Conservation (phyloP, 2,797 vertebrate genomes). For the Paratrypauchen microcephalus region DNA sequence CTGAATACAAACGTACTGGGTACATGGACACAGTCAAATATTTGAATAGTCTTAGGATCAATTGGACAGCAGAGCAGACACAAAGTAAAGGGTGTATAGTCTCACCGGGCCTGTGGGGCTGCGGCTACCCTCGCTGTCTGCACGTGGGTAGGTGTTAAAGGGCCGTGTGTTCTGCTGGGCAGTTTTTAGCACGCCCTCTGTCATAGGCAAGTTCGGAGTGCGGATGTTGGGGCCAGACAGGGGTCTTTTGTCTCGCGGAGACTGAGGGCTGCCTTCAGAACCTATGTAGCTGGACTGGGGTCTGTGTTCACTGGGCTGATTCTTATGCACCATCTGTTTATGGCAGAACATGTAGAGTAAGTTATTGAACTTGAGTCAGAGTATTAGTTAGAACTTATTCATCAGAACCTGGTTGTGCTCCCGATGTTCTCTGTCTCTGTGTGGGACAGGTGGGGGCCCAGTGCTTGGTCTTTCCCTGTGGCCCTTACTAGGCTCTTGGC, state of each 20-base stretch:
- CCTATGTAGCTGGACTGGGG: slow-evolving; percentile 84
- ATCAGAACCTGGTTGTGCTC: slow-evolving; percentile 54
- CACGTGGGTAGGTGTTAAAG: slow-evolving; percentile 90
- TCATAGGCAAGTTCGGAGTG: slow-evolving; percentile 79
- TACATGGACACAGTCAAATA: too few relatives aligned
- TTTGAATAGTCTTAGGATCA: too few relatives aligned
- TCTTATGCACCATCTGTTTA: slow-evolving; percentile 67
- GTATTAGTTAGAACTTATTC: background rate
- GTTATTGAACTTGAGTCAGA: background rate
- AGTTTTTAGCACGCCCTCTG: slow-evolving; percentile 79
- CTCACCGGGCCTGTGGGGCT: slow-evolving; percentile 81
- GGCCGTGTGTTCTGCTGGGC: slow-evolving; percentile 80
- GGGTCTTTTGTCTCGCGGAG: slow-evolving; percentile 88
- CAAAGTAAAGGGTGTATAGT: background rate
- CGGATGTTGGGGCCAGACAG: slow-evolving; percentile 89
- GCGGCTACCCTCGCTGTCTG: slow-evolving; percentile 83
- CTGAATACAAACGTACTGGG: too few relatives aligned
- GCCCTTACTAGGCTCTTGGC: slow-evolving; percentile 79
- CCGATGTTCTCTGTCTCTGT: slow-evolving; percentile 64
- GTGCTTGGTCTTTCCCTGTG: slow-evolving; percentile 54
- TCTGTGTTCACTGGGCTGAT: slow-evolving; percentile 76
- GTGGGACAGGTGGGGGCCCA: slow-evolving; percentile 69
- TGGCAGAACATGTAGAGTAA: slow-evolving; percentile 9
- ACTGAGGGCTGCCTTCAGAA: slow-evolving; percentile 75
- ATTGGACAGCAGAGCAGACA: background rate